Conservation (phyloP, 2,113 vertebrate genomes). For the Zosterops hypoxanthus region DNA sequence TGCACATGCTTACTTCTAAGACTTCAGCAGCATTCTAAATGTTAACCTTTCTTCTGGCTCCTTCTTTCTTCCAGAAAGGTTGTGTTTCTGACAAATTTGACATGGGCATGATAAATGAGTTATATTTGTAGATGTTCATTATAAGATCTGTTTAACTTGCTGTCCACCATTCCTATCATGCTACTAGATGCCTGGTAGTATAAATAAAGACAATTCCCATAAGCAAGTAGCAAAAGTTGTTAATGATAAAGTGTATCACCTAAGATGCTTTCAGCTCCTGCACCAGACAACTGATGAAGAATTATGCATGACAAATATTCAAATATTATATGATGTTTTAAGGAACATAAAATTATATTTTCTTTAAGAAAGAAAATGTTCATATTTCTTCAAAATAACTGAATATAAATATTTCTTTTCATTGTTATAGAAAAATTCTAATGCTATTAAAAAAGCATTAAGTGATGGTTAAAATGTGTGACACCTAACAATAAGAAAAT, state of each 20-base stretch:
- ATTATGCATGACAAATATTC: neutral
- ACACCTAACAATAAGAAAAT: neutral
- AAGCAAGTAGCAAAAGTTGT: neutral
- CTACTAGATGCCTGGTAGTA: constrained; percentile 48
- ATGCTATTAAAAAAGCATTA: neutral
- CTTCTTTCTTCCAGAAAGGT: constrained; percentile 35
- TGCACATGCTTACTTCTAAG: constrained; percentile 25
- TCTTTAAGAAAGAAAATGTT: neutral
- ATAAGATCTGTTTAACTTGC: constrained; percentile 46
- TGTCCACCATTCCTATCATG: constrained; percentile 27
- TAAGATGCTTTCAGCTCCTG: neutral
- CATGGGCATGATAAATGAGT: constrained; percentile 70
- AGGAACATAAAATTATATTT: neutral
- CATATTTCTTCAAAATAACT: neutral
- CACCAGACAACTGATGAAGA: neutral
- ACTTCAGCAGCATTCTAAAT: constrained; percentile 69
- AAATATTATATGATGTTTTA: neutral
- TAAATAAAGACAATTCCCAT: constrained; percentile 43
- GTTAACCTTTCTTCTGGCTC: constrained; percentile 67
- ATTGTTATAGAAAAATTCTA: neutral
- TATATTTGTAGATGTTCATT: constrained; percentile 63
- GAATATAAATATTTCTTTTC: neutral
- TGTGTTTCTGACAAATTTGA: constrained; percentile 62
- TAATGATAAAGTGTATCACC: neutral
- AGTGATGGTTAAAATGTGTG: neutral